phyloP scores from a whole-genome alignment of 2,888 invertebrate genomes.

The Apomyelois bistriatella region DNA sequence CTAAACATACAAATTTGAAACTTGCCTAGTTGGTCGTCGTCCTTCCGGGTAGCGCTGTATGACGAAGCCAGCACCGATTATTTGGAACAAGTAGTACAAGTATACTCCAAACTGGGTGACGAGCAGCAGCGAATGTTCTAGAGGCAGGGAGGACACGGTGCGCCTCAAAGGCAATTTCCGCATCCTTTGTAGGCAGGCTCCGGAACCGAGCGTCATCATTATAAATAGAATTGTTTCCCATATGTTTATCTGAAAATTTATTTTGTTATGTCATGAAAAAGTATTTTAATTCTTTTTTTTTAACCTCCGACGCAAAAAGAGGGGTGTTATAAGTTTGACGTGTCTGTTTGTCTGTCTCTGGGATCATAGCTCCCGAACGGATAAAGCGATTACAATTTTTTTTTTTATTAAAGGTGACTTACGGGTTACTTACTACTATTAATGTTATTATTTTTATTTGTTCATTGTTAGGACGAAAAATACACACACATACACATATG shows the following conservation, averaged over 20 bases:
- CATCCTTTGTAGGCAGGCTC: slow-evolving; percentile 65
- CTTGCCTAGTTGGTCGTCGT: slow-evolving; percentile 59
- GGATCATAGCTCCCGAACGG: too few relatives aligned
- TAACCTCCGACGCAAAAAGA: too few relatives aligned
- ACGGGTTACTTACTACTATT: too few relatives aligned
- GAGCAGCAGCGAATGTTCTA: slow-evolving; percentile 86
- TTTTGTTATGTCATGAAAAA: neutral
- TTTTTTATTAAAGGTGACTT: too few relatives aligned
- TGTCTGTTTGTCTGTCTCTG: too few relatives aligned
- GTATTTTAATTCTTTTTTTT: too few relatives aligned
- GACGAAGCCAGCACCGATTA: slow-evolving; percentile 85
- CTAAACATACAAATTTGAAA: neutral
- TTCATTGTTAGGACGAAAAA: too few relatives aligned
- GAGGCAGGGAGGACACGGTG: slow-evolving; percentile 55
- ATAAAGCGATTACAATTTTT: too few relatives aligned
- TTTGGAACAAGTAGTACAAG: slow-evolving; percentile 87
- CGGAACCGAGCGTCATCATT: slow-evolving; percentile 63
- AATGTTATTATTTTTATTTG: too few relatives aligned
- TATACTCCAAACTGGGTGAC: slow-evolving; percentile 90
- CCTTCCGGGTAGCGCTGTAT: slow-evolving; percentile 57
- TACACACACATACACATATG: too few relatives aligned
- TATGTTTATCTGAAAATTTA: slow-evolving; percentile 75
- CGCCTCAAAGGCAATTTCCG: slow-evolving; percentile 55
- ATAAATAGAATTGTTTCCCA: slow-evolving; percentile 72
- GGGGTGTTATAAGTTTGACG: too few relatives aligned